Base-by-base conservation (phyloP, 2,888 invertebrate species). In the Pandemis cinnamomeana region DNA sequence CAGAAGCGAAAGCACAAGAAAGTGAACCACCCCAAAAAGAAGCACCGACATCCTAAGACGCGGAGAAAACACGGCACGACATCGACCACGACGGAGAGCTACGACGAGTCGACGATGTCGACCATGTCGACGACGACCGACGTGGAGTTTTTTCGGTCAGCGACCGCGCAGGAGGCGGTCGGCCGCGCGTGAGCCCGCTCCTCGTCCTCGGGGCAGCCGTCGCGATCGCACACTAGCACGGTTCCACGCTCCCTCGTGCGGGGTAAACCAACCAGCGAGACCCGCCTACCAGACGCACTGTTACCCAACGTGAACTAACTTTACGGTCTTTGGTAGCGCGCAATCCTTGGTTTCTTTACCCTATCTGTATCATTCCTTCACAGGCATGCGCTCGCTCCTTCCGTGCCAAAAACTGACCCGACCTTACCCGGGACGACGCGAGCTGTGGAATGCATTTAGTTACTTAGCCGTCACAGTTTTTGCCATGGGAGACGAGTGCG, bases 101-200 rank as follows among this genome's bases (percentile, higher is more conserved):
- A 93, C 89, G 93, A 94, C 82, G 93, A 93, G 84, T 94, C 95
- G 81, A 94, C 93, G 68, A 93, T 94, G 87, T 92, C 93, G 76
- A 93, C 93, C 13, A 91, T 92, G 91, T 93, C 92, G 70, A 94
- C 95, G 86, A 95, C 83, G 88, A 95, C 88, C 77, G 92, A 89
- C 86, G 91, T 89, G 77, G 95, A 94, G 94, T 95, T 95, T 92
- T 95, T 95, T 90, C 94, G 95, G 86, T 91, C 94, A 84, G 93
- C 93, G 89, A 92, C 92, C 90, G 93, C 93, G 90, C 95, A 90
- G 91, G 94, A 94, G 92, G 92, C 92, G 91, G 91, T 89, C 91
- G 91, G 88, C 80, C 94, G 91, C 88, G 91, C 91, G 90, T 94
- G 89, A 91, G 91, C 81, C 92, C 89, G 84, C 88, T 91, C 85